Conservation (phyloP, 2,797 vertebrate species). For the Lacerta agilis region DNA sequence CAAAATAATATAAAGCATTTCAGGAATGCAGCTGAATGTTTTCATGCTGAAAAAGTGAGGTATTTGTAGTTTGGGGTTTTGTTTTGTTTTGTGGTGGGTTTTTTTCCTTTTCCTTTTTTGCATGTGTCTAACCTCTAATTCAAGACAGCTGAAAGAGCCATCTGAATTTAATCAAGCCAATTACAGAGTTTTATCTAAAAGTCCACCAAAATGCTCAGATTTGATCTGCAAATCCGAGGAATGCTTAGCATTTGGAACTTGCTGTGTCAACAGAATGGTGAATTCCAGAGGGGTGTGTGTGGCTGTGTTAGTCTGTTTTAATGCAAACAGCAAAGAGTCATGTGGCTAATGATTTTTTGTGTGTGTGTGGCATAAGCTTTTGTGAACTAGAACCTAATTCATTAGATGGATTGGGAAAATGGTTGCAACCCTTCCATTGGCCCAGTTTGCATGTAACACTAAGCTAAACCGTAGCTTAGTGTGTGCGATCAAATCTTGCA, state of each 20-base stretch:
- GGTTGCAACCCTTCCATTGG: background rate
- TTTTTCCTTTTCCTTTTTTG: background rate
- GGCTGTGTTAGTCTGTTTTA: slow-evolving; percentile 14
- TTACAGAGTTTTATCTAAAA: slow-evolving; percentile 26
- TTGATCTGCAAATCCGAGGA: slow-evolving; percentile 18
- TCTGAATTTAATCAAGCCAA: slow-evolving; percentile 14
- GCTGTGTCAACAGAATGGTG: slow-evolving; percentile 36
- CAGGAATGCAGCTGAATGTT: slow-evolving; percentile 35
- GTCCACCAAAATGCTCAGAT: slow-evolving; percentile 17
- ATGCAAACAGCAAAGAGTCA: slow-evolving; percentile 5
- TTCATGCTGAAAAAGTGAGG: slow-evolving; percentile 10
- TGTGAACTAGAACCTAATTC: background rate
- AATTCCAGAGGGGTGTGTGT: slow-evolving; percentile 34
- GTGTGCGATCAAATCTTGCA: no score
- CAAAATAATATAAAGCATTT: slow-evolving; percentile 34
- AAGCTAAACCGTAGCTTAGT: no score
- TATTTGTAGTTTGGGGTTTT: slow-evolving; percentile 13
- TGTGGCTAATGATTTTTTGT: background rate
- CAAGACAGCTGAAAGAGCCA: slow-evolving; percentile 21
- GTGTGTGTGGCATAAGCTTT: background rate
- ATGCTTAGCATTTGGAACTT: slow-evolving; percentile 41
- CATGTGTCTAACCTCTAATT: slow-evolving; percentile 21
- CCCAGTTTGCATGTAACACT: no score
- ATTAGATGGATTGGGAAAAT: background rate
- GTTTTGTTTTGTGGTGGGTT: background rate